These are phyloP conservation scores for Nasonovia ribisnigri DNA, from an alignment of 2,888 invertebrate genomes.

Conservation along the genomic window DNA sequence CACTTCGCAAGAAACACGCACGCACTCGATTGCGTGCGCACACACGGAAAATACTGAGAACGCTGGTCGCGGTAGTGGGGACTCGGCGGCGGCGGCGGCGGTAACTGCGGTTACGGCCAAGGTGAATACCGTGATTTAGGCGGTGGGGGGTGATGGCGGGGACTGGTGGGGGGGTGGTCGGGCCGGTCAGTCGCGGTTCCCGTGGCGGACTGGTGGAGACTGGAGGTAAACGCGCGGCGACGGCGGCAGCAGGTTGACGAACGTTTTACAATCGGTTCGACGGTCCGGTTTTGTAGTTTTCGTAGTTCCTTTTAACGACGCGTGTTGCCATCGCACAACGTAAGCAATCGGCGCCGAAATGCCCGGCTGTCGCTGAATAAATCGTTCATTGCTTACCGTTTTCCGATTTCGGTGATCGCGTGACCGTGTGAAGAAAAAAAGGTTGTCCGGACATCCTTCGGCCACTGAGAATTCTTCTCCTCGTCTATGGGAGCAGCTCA, in stretches of 20 bases:
- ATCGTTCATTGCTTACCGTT: background rate
- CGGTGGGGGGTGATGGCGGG: background rate
- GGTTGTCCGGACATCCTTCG: background rate
- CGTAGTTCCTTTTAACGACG: conserved; percentile 27
- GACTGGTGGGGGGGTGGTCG: background rate
- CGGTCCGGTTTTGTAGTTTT: conserved; percentile 31
- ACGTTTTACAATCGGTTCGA: conserved; percentile 19
- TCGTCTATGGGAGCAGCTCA: background rate
- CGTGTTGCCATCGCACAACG: background rate
- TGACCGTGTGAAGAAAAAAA: background rate
- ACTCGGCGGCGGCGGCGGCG: background rate
- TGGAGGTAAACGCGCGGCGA: background rate
- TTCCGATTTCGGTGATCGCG: background rate
- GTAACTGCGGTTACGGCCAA: conserved; percentile 32
- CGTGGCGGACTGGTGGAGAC: background rate
- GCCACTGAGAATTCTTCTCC: background rate
- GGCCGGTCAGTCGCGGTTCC: background rate
- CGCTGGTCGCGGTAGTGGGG: background rate
- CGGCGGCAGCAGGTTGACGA: conserved; percentile 28
- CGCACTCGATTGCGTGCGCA: background rate
- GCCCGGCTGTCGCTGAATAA: background rate
- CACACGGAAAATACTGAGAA: background rate
- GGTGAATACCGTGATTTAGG: background rate
- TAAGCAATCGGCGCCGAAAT: background rate
- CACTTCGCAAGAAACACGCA: background rate